Percentiles rank a stretch among this genome's conserved stretches.
Evolutionary conservation across 2,113 vertebrate genomes (phyloP).

Genomic region (Geococcyx californianus): DNA sequence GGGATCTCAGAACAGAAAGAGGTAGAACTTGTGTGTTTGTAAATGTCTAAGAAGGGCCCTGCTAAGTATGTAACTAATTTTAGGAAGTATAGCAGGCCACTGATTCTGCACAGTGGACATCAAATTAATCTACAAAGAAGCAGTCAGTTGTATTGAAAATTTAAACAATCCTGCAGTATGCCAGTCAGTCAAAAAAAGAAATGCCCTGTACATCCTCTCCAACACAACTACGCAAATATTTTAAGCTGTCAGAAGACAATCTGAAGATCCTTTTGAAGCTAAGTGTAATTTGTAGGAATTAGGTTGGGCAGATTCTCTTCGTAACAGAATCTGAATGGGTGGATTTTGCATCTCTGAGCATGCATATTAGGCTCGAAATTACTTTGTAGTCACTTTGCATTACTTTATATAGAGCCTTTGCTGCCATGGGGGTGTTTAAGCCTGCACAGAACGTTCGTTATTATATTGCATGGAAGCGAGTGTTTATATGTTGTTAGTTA

Average conservation of each 20-base stretch:
- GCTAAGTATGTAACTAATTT: neutral
- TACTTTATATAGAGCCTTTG: neutral
- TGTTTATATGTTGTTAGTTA: constrained; percentile 5
- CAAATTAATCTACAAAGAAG: neutral
- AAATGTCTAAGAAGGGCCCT: neutral
- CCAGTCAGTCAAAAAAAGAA: constrained; percentile 9
- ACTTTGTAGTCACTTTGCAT: constrained; percentile 1
- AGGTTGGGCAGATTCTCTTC: neutral
- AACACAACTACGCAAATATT: neutral
- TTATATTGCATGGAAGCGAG: neutral
- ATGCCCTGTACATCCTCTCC: neutral
- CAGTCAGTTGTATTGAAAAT: neutral
- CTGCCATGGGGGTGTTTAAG: neutral
- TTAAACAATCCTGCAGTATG: neutral
- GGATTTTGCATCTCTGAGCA: constrained; percentile 15
- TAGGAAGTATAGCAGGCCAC: neutral
- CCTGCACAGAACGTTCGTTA: neutral
- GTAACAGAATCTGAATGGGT: neutral
- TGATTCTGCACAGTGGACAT: neutral
- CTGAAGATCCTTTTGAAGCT: constrained; percentile 24
- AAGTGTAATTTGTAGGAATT: neutral
- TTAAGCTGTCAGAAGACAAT: constrained; percentile 6
- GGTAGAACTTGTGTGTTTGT: neutral
- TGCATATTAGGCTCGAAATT: neutral
- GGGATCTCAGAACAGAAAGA: neutral